These are phyloP conservation scores for Manduca sexta DNA, from an alignment of 1,140 invertebrate species.

Conservation along the genomic window DNA sequence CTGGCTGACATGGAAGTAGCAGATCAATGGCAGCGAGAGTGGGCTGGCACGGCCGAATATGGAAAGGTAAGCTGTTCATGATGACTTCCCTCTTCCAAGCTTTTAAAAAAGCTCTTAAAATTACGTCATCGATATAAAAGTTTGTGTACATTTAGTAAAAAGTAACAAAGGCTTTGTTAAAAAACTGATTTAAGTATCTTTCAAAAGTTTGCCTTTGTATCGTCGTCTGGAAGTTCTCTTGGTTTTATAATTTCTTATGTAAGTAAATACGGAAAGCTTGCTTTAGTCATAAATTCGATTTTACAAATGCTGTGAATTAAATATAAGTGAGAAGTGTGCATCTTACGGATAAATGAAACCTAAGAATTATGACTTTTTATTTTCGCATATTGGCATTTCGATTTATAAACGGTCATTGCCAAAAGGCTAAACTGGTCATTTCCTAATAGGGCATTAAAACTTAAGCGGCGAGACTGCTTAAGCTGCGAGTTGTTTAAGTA, in stretches of 20 bases:
- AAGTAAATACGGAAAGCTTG: no score
- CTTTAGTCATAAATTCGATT: no score
- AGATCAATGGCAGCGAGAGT: constrained; percentile 65
- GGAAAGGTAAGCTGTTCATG: constrained; percentile 49
- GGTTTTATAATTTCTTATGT: no score
- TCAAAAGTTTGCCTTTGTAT: no score
- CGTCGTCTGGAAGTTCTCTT: no score
- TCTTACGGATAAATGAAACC: no score
- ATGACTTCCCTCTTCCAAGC: not conserved
- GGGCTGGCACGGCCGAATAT: constrained; percentile 67
- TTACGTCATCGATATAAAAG: constrained; percentile 4
- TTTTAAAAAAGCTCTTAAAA: constrained; percentile 1
- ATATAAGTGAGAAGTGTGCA: no score
- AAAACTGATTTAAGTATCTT: no score
- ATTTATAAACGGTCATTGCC: constrained; percentile 51
- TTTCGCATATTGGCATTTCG: constrained; percentile 28
- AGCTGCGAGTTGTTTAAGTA: constrained; percentile 29
- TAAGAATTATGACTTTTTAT: constrained; percentile 8
- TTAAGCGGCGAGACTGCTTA: constrained; percentile 36
- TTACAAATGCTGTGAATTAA: no score
- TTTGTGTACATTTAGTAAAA: not conserved
- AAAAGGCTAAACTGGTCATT: constrained; percentile 59
- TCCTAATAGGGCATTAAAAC: constrained; percentile 62
- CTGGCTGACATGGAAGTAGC: constrained; percentile 56
- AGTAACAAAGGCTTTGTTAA: no score